Base-by-base conservation (phyloP, 2,113 vertebrate genomes). In the Dromaius novaehollandiae region DNA sequence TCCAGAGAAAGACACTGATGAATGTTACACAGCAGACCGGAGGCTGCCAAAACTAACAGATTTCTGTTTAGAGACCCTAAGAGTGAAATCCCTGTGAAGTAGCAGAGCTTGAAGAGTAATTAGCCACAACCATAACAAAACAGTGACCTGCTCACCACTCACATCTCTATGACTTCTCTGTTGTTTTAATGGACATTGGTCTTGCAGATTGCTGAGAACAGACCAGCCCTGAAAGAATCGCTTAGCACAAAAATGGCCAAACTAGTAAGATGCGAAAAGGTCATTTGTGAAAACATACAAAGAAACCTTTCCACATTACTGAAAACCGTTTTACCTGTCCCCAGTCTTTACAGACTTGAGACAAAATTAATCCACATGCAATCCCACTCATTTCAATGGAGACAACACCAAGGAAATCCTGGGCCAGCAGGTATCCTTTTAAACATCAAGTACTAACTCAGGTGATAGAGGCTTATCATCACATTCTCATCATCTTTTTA, bases 61-160 rank as follows among this genome's bases (percentile, higher is more conserved):
- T 96, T 97, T 97, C 96, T 96, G 61, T 95, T 95, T 96, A 82
- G 93, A 97, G 95, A 92, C 76, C 64, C 82, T 97, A 83, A 82
- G 89, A 95, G 93, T 76, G 88, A 96, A 96, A 97, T 96, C 89
- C 88, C 92, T 94, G 56, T 60, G 91, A 97, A 97, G 97, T 90
- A 97, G 91, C 91, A 97, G 96, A 96, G 81, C 92, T 94, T 93
- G 73, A 75, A 82, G 88, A 96, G 85, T 95, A 94, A 83, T 96
- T 95, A 93, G 90, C 82, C 92, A 95, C 93, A 96, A 90, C 40
- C 89, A 96, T 96, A 96, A 97, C 95, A 97, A 93, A 97, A 93
- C 74, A 89, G 65, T 94, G 82, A 94, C 86, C 92, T 91, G 90
- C 97, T 97, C 91, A 92, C 77, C 92, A 96, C 77, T 96, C 90